phyloP scores from a whole-genome alignment of 2,797 vertebrate genomes.

The Gymnoscopelus microlampas region DNA sequence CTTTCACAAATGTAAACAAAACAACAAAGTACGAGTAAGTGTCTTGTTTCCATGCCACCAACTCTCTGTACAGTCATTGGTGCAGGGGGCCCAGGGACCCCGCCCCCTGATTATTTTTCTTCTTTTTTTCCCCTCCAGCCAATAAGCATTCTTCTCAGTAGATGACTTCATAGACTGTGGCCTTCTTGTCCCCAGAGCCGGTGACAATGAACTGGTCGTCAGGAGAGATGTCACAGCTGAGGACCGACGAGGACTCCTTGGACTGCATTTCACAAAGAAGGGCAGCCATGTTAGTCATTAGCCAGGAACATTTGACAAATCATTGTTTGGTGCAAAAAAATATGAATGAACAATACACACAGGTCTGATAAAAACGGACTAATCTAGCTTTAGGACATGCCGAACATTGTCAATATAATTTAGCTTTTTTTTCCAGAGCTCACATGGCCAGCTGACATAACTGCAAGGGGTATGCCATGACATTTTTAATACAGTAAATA shows the following conservation, averaged over 20 bases:
- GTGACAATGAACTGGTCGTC: conserved; percentile 88
- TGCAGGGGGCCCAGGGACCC: conserved; percentile 53
- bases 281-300: neutral
- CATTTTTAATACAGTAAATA: too few relatives aligned
- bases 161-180: conserved; percentile 91
- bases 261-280: conserved; percentile 72
- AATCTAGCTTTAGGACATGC: too few relatives aligned
- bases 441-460: too few relatives aligned
- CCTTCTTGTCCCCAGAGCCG: conserved; percentile 91
- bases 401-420: too few relatives aligned
- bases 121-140: conserved; percentile 28
- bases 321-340: too few relatives aligned
- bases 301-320: neutral
- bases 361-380: too few relatives aligned
- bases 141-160: conserved; percentile 80
- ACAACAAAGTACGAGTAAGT: conserved; percentile 73
- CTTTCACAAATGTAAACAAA: conserved; percentile 74
- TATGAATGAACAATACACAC: too few relatives aligned
- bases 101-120: conserved; percentile 49
- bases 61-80: conserved; percentile 75
- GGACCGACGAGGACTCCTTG: conserved; percentile 84
- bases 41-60: conserved; percentile 65
- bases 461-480: too few relatives aligned
- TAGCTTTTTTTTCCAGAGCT: too few relatives aligned
- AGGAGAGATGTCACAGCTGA: conserved; percentile 88